These are phyloP conservation scores for Parelbella ahira DNA, from an alignment of 2,888 invertebrate species.

Conservation along the genomic window DNA sequence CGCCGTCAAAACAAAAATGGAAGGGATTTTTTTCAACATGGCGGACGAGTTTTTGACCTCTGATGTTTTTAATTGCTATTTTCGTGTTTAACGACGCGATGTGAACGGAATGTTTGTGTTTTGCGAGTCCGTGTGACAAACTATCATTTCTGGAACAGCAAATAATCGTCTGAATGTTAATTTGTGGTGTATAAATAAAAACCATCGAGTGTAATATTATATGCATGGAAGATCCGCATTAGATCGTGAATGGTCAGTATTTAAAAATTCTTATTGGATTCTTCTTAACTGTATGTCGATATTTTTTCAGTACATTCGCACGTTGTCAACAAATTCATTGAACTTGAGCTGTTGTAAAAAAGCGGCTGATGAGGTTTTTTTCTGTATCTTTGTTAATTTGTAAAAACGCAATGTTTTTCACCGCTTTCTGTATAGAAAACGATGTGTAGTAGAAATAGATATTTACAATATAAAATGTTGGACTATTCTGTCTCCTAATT, in stretches of 20 bases:
- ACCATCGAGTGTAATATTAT: neutral
- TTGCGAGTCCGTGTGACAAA: conserved; percentile 26
- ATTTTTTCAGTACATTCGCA: too few species aligned
- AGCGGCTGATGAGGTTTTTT: too few species aligned
- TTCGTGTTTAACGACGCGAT: conserved; percentile 33
- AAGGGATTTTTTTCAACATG: conserved; percentile 68
- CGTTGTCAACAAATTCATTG: too few species aligned
- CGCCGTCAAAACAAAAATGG: conserved; percentile 76
- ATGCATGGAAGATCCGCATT: conserved; percentile 5
- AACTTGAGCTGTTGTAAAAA: too few species aligned
- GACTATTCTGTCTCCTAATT: too few species aligned
- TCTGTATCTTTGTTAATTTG: too few species aligned
- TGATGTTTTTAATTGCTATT: conserved; percentile 43
- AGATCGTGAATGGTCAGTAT: conserved; percentile 1
- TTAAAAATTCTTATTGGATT: conserved; percentile 32
- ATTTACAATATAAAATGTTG: too few species aligned
- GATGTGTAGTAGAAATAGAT: too few species aligned
- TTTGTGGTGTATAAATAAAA: neutral
- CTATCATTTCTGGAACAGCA: conserved; percentile 3
- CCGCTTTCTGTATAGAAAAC: too few species aligned
- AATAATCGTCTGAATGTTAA: conserved; percentile 10
- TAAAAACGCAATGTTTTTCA: too few species aligned
- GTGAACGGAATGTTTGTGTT: conserved; percentile 30
- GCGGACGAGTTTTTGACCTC: conserved; percentile 59
- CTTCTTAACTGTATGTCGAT: conserved; percentile 23